Evolutionary conservation across 2,113 vertebrate species (phyloP).

Genomic region (Morphnarchus princeps): DNA sequence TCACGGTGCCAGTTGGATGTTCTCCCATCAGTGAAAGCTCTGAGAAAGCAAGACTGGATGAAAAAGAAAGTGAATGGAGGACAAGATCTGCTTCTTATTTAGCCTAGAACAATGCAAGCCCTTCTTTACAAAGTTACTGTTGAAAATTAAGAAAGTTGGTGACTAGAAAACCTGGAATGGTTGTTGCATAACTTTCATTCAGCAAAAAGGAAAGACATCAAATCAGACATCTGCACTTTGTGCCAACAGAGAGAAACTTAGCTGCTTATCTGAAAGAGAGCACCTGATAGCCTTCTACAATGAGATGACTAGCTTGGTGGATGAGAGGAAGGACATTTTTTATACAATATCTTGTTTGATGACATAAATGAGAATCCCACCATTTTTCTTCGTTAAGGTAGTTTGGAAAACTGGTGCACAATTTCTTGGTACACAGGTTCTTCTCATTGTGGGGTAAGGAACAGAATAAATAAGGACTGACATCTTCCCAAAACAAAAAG

Average conservation of each 20-base stretch:
- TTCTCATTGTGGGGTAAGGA: neutral
- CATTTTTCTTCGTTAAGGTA: neutral
- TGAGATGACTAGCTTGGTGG: neutral
- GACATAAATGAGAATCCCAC: neutral
- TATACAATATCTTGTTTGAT: neutral
- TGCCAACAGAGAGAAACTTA: neutral
- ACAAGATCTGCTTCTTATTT: neutral
- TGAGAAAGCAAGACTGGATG: neutral
- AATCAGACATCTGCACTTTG: neutral
- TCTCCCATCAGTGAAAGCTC: neutral
- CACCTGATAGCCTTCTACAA: neutral
- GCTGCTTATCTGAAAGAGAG: neutral
- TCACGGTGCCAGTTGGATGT: neutral
- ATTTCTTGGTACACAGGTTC: neutral
- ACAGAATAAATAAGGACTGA: neutral
- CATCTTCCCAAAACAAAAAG: neutral
- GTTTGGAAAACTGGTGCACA: neutral
- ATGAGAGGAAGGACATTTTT: neutral
- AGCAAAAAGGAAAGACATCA: neutral
- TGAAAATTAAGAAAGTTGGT: neutral
- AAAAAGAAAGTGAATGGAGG: neutral
- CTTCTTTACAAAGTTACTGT: neutral
- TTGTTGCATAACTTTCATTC: neutral
- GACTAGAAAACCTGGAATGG: neutral
- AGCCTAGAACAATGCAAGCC: neutral